Evolutionary conservation across 2,113 vertebrate species (phyloP).

Genomic region (Aleadryas rufinucha): DNA sequence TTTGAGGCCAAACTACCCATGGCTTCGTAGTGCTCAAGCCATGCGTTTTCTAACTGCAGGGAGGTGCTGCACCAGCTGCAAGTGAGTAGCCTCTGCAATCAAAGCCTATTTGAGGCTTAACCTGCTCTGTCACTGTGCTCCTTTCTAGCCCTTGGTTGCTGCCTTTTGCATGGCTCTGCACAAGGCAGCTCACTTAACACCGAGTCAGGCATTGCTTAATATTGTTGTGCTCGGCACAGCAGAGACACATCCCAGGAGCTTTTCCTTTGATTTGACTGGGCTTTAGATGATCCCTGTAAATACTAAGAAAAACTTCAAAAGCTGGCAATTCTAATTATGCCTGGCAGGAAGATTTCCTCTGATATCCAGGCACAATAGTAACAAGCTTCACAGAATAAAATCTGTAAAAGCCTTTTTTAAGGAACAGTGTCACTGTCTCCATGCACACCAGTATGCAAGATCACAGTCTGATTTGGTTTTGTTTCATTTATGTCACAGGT

Average conservation of each 20-base stretch:
- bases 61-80: accelerated
- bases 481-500: background rate
- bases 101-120: background rate
- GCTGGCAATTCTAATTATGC: background rate
- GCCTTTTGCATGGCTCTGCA: background rate
- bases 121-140: background rate
- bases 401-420: background rate
- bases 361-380: background rate
- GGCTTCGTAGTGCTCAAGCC: accelerated
- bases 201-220: background rate
- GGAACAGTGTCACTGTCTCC: background rate
- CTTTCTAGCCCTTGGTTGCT: background rate
- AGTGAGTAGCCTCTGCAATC: background rate
- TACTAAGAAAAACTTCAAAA: background rate
- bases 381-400: background rate
- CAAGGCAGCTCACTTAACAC: background rate
- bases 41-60: accelerated
- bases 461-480: background rate
- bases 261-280: background rate
- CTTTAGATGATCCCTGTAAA: background rate
- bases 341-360: background rate
- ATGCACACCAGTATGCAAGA: background rate
- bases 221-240: background rate
- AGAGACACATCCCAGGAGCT: background rate
- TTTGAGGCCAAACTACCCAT: background rate